These are phyloP conservation scores for Drosophila sturtevanti DNA, from an alignment of 1,140 invertebrate genomes.

Conservation along the genomic window DNA sequence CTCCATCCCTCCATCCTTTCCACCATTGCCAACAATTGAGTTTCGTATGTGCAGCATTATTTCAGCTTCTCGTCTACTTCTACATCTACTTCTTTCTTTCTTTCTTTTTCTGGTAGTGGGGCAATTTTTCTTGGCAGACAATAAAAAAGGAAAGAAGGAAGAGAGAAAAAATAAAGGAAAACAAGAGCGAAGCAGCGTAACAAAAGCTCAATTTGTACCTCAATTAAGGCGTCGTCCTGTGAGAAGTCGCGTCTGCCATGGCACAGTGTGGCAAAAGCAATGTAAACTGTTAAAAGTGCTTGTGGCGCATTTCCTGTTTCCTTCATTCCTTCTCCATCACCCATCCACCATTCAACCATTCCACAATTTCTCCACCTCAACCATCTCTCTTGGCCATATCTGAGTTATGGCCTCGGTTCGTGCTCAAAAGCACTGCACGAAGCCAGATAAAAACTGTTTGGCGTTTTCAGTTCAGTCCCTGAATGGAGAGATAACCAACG, in stretches of 20 bases:
- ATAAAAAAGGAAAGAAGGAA: slow-evolving; percentile 23
- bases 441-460: slow-evolving; percentile 76
- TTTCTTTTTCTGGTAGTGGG: slow-evolving; percentile 16
- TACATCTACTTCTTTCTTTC: slow-evolving; percentile 9
- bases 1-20: too few relatives aligned
- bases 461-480: slow-evolving; percentile 38
- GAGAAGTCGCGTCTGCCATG: slow-evolving; percentile 38
- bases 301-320: slow-evolving; percentile 75
- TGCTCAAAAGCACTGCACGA: slow-evolving; percentile 73
- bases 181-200: slow-evolving; percentile 11
- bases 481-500: slow-evolving; percentile 79
- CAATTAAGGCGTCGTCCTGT: slow-evolving; percentile 73
- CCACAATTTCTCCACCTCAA: too few relatives aligned
- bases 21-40: slow-evolving; percentile 25
- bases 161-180: slow-evolving; percentile 29
- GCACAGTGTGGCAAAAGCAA: slow-evolving; percentile 69
- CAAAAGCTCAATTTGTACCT: slow-evolving; percentile 80
- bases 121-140: slow-evolving; percentile 42
- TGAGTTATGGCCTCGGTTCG: slow-evolving; percentile 72
- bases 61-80: background rate
- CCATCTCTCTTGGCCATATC: background rate
- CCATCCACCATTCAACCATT: too few relatives aligned
- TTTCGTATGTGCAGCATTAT: slow-evolving; percentile 13
- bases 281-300: slow-evolving; percentile 32
- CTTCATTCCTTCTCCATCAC: background rate